phyloP scores from a whole-genome alignment of 2,113 vertebrate genomes.

The Clarias macrocephalus region DNA sequence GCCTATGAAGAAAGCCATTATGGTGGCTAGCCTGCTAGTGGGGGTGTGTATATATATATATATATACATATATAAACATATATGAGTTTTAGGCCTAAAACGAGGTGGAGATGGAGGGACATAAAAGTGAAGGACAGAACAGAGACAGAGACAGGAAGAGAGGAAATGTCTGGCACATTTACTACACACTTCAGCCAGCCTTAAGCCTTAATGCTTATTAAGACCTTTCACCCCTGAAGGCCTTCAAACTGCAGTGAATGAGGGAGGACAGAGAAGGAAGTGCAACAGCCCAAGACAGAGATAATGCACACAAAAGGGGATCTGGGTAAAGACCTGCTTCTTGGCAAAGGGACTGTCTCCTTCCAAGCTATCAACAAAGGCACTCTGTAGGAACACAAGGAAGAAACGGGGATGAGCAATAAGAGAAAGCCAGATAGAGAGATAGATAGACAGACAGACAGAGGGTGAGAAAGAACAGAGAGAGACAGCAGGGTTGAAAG shows the following conservation, averaged over 20 bases:
- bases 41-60: slow-evolving; percentile 35
- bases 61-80: slow-evolving; percentile 12
- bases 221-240: slow-evolving; percentile 38
- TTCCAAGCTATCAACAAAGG: slow-evolving; percentile 86
- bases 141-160: slow-evolving; percentile 21
- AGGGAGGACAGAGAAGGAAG: slow-evolving; percentile 48
- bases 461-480: slow-evolving; percentile 32
- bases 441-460: slow-evolving; percentile 53
- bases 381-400: slow-evolving; percentile 82
- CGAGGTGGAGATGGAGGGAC: slow-evolving; percentile 36
- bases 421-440: slow-evolving; percentile 58
- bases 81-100: slow-evolving; percentile 20
- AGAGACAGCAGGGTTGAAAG: slow-evolving; percentile 25
- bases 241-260: slow-evolving; percentile 45
- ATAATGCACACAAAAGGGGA: slow-evolving; percentile 68
- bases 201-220: slow-evolving; percentile 33
- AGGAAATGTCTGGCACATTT: slow-evolving; percentile 39
- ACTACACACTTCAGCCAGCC: slow-evolving; percentile 44
- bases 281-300: slow-evolving; percentile 72
- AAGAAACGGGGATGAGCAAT: slow-evolving; percentile 65
- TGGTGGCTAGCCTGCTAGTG: slow-evolving; percentile 42
- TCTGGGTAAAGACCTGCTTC: slow-evolving; percentile 81
- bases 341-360: slow-evolving; percentile 82
- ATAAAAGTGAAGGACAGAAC: slow-evolving; percentile 14
- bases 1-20: slow-evolving; percentile 53